A percentile compares a stretch with the other conserved stretches of the same genome.
Conservation (phyloP, 2,888 invertebrate genomes). For the Drosophila meridiana region DNA sequence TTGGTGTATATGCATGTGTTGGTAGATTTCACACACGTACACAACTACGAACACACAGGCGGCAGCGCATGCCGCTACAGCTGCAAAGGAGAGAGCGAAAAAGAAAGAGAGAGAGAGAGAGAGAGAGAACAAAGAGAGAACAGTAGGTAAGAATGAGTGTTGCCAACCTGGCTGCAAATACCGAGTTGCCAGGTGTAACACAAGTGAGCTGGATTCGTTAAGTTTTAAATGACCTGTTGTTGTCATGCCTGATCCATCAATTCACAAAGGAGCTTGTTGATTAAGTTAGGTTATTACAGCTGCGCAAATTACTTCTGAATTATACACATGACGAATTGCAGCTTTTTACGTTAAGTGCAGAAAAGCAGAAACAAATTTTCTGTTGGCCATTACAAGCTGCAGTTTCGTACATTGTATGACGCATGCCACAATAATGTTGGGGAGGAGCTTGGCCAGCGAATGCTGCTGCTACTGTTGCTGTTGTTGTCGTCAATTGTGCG, state of each 20-base stretch:
- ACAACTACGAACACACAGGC: no score
- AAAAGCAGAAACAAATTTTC: slow-evolving; percentile 24
- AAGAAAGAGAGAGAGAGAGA: slow-evolving; percentile 17
- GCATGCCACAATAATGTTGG: slow-evolving; percentile 55
- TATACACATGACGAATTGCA: slow-evolving; percentile 15
- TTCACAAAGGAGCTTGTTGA: slow-evolving; percentile 13
- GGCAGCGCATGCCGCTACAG: slow-evolving; percentile 67
- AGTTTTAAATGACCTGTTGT: slow-evolving; percentile 58
- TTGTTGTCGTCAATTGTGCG: slow-evolving; percentile 66
- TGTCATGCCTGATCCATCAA: slow-evolving; percentile 22
- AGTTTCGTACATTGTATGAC: slow-evolving; percentile 41
- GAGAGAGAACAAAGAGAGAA: slow-evolving; percentile 29
- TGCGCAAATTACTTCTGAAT: slow-evolving; percentile 20
- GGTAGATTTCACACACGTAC: slow-evolving; percentile 26
- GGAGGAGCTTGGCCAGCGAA: slow-evolving; percentile 42
- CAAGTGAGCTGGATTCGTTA: slow-evolving; percentile 57
- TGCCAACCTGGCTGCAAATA: slow-evolving; percentile 63
- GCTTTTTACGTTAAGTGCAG: slow-evolving; percentile 8
- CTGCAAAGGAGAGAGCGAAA: slow-evolving; percentile 35
- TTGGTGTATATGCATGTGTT: slow-evolving; percentile 29
- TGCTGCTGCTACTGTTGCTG: slow-evolving; percentile 14
- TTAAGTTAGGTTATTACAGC: slow-evolving; percentile 31
- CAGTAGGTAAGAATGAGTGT: slow-evolving; percentile 41
- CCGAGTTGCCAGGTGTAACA: slow-evolving; percentile 68
- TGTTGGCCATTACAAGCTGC: slow-evolving; percentile 37